Percentiles rank a stretch among this genome's conserved stretches.
Evolutionary conservation across 2,888 invertebrate species (phyloP).

Genomic region (Cosmopolites sordidus): DNA sequence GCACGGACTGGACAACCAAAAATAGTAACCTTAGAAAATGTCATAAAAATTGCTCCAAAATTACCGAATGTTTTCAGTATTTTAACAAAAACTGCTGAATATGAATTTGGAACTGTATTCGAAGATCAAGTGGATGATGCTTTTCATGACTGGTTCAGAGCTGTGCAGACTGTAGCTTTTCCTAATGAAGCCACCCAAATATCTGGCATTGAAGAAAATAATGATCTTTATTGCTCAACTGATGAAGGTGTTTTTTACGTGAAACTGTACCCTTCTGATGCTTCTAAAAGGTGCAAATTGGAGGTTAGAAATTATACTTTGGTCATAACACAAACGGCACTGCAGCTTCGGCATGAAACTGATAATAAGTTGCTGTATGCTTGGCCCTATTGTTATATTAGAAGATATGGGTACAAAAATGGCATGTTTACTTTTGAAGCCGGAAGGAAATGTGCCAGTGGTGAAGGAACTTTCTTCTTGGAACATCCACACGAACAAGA

Average conservation of each 20-base stretch:
- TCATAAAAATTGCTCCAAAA: slow-evolving; percentile 73
- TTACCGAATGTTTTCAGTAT: slow-evolving; percentile 60
- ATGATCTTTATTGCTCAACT: slow-evolving; percentile 82
- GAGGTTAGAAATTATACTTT: slow-evolving; percentile 65
- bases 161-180: slow-evolving; percentile 78
- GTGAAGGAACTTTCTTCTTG: slow-evolving; percentile 76
- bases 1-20: slow-evolving; percentile 45
- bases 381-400: slow-evolving; percentile 81
- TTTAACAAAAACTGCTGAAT: slow-evolving; percentile 64
- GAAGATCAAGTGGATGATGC: slow-evolving; percentile 60
- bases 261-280: slow-evolving; percentile 72
- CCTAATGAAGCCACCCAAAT: slow-evolving; percentile 57
- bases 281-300: slow-evolving; percentile 71
- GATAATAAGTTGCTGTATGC: slow-evolving; percentile 64
- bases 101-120: slow-evolving; percentile 62
- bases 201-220: slow-evolving; percentile 74
- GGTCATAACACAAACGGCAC: slow-evolving; percentile 68
- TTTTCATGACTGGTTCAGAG: slow-evolving; percentile 72
- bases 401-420: slow-evolving; percentile 77
- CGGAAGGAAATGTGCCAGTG: slow-evolving; percentile 79
- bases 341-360: slow-evolving; percentile 67
- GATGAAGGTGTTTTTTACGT: slow-evolving; percentile 63
- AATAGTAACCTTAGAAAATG: slow-evolving; percentile 81
- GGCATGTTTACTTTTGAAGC: slow-evolving; percentile 87
- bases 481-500: slow-evolving; percentile 80